phyloP scores from a whole-genome alignment of 30 jellyfish, hydroid and myxozoan genomes.

The Aurelia coerulea region DNA sequence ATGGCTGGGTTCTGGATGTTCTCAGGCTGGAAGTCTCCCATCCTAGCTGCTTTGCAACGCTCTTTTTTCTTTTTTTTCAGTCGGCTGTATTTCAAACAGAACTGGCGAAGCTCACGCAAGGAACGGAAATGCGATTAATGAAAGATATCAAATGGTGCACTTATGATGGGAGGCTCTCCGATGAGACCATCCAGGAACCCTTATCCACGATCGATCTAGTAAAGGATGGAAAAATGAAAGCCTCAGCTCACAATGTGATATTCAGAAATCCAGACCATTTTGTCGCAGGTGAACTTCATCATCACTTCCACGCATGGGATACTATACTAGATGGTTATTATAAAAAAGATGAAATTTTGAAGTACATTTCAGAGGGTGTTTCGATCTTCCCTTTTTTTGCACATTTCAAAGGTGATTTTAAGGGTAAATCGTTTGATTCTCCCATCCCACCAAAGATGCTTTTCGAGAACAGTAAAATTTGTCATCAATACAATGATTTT shows the following conservation, averaged over 20 bases:
- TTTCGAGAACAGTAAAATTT: background rate
- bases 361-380: background rate
- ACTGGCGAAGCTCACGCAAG: too few relatives aligned
- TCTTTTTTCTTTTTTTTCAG: background rate
- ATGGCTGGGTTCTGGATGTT: background rate
- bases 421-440: background rate
- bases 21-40: background rate
- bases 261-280: too few relatives aligned
- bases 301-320: too few relatives aligned
- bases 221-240: too few relatives aligned
- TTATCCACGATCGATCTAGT: too few relatives aligned
- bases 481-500: too few relatives aligned
- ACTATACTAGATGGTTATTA: too few relatives aligned
- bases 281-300: too few relatives aligned
- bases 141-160: background rate
- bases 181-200: slow-evolving; percentile 2
- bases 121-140: background rate
- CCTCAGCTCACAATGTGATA: too few relatives aligned
- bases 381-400: background rate
- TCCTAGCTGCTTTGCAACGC: background rate
- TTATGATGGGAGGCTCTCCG: background rate
- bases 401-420: slow-evolving; percentile 13
- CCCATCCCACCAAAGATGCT: background rate
- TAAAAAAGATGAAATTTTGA: background rate
- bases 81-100: background rate